These are phyloP conservation scores for Diarsia mendica DNA, from an alignment of 2,888 invertebrate species.

Conservation along the genomic window DNA sequence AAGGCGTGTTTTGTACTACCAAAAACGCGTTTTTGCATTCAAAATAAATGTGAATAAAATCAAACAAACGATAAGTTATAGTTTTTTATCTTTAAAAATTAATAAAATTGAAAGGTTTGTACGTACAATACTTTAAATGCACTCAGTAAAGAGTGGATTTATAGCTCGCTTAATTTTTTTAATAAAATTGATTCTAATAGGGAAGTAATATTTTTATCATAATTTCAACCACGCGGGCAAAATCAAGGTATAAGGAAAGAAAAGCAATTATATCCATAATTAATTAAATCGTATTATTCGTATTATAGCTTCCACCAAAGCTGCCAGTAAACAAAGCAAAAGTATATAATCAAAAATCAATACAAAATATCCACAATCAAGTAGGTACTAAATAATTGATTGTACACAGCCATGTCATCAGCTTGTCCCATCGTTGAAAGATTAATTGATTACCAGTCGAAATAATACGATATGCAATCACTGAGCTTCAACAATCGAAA, in stretches of 20 bases:
- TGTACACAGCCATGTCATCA: slow-evolving; percentile 39
- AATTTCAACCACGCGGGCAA: too few species aligned
- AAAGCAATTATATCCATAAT: too few species aligned
- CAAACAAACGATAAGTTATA: neutral
- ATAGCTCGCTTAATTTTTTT: too few species aligned
- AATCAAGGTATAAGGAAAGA: too few species aligned
- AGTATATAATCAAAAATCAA: slow-evolving; percentile 13
- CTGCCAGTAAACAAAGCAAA: slow-evolving; percentile 18
- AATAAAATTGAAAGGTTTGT: too few species aligned
- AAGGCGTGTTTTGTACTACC: neutral
- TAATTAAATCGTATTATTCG: too few species aligned
- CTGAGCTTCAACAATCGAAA: slow-evolving; percentile 45
- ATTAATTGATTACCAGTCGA: slow-evolving; percentile 63
- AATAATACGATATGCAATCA: slow-evolving; percentile 58
- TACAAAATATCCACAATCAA: slow-evolving; percentile 8
- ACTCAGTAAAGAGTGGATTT: too few species aligned
- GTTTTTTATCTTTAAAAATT: neutral
- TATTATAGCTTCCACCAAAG: neutral
- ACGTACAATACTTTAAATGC: too few species aligned
- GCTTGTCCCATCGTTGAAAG: slow-evolving; percentile 54
- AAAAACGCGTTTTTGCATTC: too few species aligned
- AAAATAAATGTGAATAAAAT: neutral
- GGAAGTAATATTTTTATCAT: too few species aligned
- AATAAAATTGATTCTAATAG: too few species aligned
- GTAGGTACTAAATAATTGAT: slow-evolving; percentile 52